A percentile compares a stretch with the other conserved stretches of the same genome.
Conservation (phyloP, 2,113 vertebrate genomes). For the Erinaceus europaeus region DNA sequence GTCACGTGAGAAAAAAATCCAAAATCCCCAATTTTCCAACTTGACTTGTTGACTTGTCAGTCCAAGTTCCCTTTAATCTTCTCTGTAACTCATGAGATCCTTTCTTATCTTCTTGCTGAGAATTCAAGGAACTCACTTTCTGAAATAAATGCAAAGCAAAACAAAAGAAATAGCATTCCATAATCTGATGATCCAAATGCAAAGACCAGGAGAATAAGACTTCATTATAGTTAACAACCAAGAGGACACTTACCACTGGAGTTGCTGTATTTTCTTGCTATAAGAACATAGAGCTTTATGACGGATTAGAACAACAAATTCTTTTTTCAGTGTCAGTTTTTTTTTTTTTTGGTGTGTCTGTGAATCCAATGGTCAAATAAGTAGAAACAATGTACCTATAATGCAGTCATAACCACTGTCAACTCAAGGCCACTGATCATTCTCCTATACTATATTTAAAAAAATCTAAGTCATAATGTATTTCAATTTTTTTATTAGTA, state of each 20-base stretch:
- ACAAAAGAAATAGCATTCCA: conserved; percentile 27
- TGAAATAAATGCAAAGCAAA: conserved; percentile 62
- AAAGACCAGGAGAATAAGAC: conserved; percentile 52
- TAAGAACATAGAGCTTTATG: conserved; percentile 67
- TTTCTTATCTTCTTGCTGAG: conserved; percentile 18
- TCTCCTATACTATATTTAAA: not conserved
- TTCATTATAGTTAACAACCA: conserved; percentile 62
- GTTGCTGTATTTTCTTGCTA: conserved; percentile 42
- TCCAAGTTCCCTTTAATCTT: conserved; percentile 27
- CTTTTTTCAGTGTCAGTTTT: not conserved
- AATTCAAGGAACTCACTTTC: conserved; percentile 53
- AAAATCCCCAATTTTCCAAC: conserved; percentile 44
- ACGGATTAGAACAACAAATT: conserved; percentile 81
- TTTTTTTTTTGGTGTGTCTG: not conserved
- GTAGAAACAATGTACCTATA: not conserved
- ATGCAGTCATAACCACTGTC: not conserved
- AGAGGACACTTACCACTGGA: conserved; percentile 36
- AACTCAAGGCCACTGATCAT: not conserved
- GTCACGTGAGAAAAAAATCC: conserved; percentile 32
- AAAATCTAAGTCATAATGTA: not conserved
- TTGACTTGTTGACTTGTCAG: conserved; percentile 53
- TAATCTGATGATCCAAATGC: conserved; percentile 29
- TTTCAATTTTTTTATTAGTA: conserved; percentile 47
- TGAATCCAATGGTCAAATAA: conserved; percentile 3
- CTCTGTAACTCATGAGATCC: not conserved